Base-by-base conservation (phyloP, 2,888 invertebrate genomes). In the Ecdyonurus torrentis region DNA sequence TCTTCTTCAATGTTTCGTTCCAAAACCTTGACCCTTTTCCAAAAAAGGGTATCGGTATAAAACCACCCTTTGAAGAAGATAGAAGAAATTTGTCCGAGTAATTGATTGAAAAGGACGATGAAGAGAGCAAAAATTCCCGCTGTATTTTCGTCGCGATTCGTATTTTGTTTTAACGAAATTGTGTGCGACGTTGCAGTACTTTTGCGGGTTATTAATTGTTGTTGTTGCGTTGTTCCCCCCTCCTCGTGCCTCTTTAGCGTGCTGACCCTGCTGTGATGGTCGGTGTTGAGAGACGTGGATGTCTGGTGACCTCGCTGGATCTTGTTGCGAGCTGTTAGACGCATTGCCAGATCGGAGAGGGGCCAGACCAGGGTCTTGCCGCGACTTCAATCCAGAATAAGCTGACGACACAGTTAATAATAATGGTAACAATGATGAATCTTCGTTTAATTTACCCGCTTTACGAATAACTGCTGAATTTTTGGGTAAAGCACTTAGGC, bases 301-400 rank as follows among this genome's bases (percentile, higher is more conserved):
- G 37, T 37, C 7, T 37, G 37, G 7, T 37, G 37, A 37, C 37
- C 37, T 37, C 37, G 37, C 37, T 37, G 37, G 55, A 22, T 55
- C 22, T 55, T 22, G 55, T n/a, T 22, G 55, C 55, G 55, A 55
- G 55, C 55, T 55, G 22, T 20, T 55, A 55, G 55, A 55, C 55
- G 55, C 55, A 55, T 55, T 55, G n/a, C 55, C 55, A 55, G 55
- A 55, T 22, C 19, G n/a, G 55, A 55, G n/a, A 20, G 55, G 55
- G 55, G 55, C 55, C 19, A 55, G 55, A 55, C 55, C 22, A 20
- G 55, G n/a, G 55, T 55, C 55, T 22, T 55, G 55, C 55, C 55
- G 20, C 55, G 55, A 7, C 55, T 5, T 55, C 19, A 55, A 20
- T 37, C 37, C 7, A 37, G 37, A 37, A 37, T 37, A 37, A 37